Conservation (phyloP, 2,888 invertebrate species). For the Leptinotarsa peninsularis region DNA sequence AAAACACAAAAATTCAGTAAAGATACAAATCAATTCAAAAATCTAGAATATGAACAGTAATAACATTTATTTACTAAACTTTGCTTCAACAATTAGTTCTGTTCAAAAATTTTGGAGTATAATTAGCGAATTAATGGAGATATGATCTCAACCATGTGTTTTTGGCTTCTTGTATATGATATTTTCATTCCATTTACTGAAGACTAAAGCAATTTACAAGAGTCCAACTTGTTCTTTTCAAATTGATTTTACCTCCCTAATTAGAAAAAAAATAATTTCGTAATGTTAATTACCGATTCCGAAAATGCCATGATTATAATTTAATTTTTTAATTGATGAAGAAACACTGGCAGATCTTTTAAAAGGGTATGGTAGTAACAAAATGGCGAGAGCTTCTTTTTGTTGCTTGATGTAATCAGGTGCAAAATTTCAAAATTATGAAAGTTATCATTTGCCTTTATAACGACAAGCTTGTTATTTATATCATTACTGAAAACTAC, state of each 20-base stretch:
- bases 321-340: background rate
- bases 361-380: constrained; percentile 13
- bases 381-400: background rate
- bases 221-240: too few species aligned
- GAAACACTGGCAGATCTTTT: constrained; percentile 10
- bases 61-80: background rate
- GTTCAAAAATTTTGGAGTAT: background rate
- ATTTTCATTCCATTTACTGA: background rate
- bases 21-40: too few species aligned
- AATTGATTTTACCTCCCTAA: too few species aligned
- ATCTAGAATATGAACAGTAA: too few species aligned
- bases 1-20: too few species aligned
- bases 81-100: background rate
- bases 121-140: background rate
- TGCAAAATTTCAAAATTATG: background rate
- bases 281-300: constrained; percentile 4
- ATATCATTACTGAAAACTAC: background rate
- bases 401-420: constrained; percentile 15
- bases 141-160: background rate
- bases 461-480: background rate
- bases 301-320: background rate
- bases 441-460: background rate
- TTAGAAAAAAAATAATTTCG: background rate
- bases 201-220: too few species aligned
- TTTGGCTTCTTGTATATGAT: too few species aligned